phyloP scores from a whole-genome alignment of 2,113 vertebrate genomes.

The Orycteropus afer region DNA sequence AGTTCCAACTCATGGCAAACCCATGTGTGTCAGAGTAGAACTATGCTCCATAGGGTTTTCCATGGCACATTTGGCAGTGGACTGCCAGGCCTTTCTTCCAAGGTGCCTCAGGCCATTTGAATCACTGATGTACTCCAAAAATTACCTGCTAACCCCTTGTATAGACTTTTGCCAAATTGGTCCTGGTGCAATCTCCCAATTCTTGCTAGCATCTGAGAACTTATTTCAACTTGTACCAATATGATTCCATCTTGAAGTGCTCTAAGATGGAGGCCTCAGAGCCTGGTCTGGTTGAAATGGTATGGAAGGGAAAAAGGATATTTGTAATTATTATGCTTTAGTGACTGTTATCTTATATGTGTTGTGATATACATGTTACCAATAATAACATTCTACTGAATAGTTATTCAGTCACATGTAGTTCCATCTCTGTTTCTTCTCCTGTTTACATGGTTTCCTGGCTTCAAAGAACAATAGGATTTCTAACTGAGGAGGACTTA shows the following conservation, averaged over 20 bases:
- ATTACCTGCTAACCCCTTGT: background rate
- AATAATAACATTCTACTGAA: background rate
- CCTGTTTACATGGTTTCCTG: slow-evolving; percentile 87
- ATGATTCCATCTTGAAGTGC: background rate
- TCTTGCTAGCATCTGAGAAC: background rate
- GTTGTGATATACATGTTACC: too few relatives aligned
- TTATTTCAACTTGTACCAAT: background rate
- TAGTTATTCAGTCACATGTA: background rate
- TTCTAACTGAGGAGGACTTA: slow-evolving; percentile 74
- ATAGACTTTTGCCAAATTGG: background rate
- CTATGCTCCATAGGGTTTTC: background rate
- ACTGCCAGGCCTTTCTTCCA: background rate
- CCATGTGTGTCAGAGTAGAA: background rate
- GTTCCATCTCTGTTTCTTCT: slow-evolving; percentile 23
- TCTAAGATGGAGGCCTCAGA: background rate
- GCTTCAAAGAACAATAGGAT: slow-evolving; percentile 86
- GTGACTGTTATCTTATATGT: too few relatives aligned
- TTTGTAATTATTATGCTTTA: background rate
- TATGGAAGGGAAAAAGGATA: background rate
- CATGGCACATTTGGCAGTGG: background rate
- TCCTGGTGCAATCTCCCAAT: background rate
- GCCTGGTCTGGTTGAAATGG: background rate
- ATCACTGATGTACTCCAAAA: background rate
- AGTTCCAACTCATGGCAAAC: too few relatives aligned
- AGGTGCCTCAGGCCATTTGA: background rate